Conservation (phyloP, 1,140 invertebrate species). For the Ridgeia piscesae region DNA sequence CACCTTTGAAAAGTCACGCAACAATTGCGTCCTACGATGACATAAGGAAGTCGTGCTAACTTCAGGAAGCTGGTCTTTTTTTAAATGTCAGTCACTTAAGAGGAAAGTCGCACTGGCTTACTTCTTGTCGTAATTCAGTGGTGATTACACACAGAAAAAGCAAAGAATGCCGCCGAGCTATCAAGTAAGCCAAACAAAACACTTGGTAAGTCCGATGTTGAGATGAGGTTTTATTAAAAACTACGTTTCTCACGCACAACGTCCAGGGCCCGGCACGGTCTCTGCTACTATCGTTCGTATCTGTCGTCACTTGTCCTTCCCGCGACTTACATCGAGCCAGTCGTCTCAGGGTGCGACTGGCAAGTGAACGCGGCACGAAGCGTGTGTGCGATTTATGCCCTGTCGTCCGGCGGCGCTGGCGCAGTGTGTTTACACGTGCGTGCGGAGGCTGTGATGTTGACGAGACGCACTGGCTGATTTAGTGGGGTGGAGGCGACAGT, state of each 20-base stretch:
- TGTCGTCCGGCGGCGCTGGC: neutral
- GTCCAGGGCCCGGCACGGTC: too few relatives aligned
- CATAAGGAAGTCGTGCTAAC: too few relatives aligned
- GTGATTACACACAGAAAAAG: neutral
- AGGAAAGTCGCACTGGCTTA: too few relatives aligned
- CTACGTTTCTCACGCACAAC: neutral
- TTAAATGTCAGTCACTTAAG: too few relatives aligned
- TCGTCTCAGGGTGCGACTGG: neutral
- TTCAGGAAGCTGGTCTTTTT: too few relatives aligned
- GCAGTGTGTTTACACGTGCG: neutral
- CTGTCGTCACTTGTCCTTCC: neutral
- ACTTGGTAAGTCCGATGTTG: neutral
- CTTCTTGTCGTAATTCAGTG: too few relatives aligned
- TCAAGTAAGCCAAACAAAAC: neutral
- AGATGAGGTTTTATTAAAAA: neutral
- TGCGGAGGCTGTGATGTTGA: neutral
- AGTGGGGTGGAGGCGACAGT: neutral
- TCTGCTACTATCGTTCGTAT: neutral
- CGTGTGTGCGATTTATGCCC: neutral
- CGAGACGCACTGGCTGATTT: neutral
- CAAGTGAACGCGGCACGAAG: neutral
- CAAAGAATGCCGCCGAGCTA: neutral
- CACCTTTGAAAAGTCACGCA: too few relatives aligned
- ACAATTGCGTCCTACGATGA: too few relatives aligned
- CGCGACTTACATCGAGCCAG: neutral